Evolutionary conservation across 2,888 invertebrate genomes (phyloP).

Genomic region (Polydrusus cervinus): DNA sequence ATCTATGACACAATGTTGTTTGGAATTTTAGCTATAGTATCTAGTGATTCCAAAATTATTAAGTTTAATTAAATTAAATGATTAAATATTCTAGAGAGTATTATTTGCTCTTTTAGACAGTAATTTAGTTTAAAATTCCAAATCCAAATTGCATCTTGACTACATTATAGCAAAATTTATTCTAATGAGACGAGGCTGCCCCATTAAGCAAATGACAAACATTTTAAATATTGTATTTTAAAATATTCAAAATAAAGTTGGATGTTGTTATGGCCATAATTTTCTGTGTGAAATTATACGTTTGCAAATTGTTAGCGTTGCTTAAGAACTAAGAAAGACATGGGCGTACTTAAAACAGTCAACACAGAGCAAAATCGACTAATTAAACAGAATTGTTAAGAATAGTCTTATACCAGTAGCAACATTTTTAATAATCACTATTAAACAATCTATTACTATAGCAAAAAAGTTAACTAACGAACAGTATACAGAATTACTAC

Average conservation of each 20-base stretch:
- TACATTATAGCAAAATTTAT: slow-evolving; percentile 18
- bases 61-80: too few relatives aligned
- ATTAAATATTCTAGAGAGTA: not conserved
- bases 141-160: slow-evolving; percentile 3
- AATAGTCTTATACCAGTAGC: too few relatives aligned
- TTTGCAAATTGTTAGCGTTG: slow-evolving; percentile 37
- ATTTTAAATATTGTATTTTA: slow-evolving; percentile 39
- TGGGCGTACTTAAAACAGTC: slow-evolving; percentile 2
- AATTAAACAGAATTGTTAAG: too few relatives aligned
- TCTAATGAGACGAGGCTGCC: slow-evolving; percentile 24
- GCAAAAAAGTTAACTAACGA: too few relatives aligned
- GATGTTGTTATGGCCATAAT: slow-evolving; percentile 40
- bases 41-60: too few relatives aligned
- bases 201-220: slow-evolving; percentile 13
- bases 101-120: not conserved
- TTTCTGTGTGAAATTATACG: slow-evolving; percentile 43
- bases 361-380: too few relatives aligned
- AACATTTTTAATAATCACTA: too few relatives aligned
- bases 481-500: too few relatives aligned
- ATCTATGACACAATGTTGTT: too few relatives aligned
- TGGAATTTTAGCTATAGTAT: too few relatives aligned
- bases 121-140: slow-evolving; percentile 7
- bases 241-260: slow-evolving; percentile 36
- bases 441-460: too few relatives aligned
- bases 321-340: slow-evolving; percentile 22